Evolutionary conservation across 2,113 vertebrate species (phyloP), one percentile per base, ranked within the genome.

Genomic region (Dissostichus mawsoni): DNA sequence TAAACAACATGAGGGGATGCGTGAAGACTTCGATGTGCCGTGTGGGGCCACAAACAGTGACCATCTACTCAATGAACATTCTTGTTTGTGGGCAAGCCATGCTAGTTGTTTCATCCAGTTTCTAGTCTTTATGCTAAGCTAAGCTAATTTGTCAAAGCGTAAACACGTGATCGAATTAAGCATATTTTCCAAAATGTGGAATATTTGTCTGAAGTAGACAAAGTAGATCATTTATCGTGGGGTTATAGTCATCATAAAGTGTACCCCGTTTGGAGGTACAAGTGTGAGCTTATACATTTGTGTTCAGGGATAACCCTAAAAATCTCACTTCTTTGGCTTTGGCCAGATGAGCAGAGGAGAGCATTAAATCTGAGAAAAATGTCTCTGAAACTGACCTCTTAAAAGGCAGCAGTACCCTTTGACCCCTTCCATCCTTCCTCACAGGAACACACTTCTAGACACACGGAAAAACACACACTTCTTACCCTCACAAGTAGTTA

Each of bases 401-500:
- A 62, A 80, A 78, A 64, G 74, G 68, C 74, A 73, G 65, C 72
- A 4, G 47, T 72, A 78, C 51, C 89, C 81, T 87, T 72, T 91
- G 89, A 91, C 90, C 89, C 69, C 29, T 25, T 76, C 68, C 61
- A 67, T 74, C 82, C 84, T 69, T 64, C 64, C 48, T 69, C 78
- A 84, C 78, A 84, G 64, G 65, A 78, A 87, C 47, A 80, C 65
- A 79, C 53, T 65, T 69, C 44, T 8, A 62, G 51, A 69, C 52
- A 17, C 45, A 29, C 41, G 59, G 44, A 70, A 69, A 72, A 74
- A 77, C 59, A 85, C 84, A 85, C 80, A 63, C 80, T 82, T 58
- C 74, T 78, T 66, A 55, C 66, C 71, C 83, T 94, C 90, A 78
- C 75, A 92, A 93, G 87, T 91, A 94, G 91, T 95, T 95, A 94